Conservation (phyloP, 2,113 vertebrate species). For the Anarhynchus alexandrinus region DNA sequence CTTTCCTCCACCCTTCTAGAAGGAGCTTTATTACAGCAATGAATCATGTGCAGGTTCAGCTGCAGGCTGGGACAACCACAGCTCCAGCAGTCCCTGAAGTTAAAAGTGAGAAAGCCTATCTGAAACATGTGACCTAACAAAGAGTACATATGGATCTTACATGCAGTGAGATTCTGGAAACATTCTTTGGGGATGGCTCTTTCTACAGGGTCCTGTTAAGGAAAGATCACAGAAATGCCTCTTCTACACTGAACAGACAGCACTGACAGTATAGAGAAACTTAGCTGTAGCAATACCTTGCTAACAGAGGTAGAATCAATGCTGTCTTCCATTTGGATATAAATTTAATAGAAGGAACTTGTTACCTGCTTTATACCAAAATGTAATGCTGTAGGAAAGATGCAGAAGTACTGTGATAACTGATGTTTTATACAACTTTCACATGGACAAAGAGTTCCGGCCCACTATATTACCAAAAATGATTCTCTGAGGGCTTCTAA, state of each 20-base stretch:
- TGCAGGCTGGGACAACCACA: background rate
- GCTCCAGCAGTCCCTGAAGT: background rate
- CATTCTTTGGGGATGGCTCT: background rate
- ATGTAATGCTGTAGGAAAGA: background rate
- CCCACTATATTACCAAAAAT: background rate
- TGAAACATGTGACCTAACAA: background rate
- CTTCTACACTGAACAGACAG: background rate
- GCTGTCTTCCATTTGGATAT: background rate
- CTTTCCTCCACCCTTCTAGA: background rate
- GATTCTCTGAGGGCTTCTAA: background rate
- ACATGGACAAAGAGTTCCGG: background rate
- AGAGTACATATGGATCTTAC: background rate
- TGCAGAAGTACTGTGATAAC: background rate
- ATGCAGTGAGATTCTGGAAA: background rate
- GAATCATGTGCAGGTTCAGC: background rate
- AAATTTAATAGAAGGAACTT: background rate
- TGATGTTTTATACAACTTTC: background rate
- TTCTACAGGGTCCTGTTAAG: background rate
- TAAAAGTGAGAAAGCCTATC: background rate
- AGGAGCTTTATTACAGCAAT: background rate
- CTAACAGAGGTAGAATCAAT: background rate
- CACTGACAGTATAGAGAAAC: background rate
- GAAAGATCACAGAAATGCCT: background rate
- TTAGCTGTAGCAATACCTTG: background rate
- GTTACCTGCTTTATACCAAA: background rate